phyloP scores from a whole-genome alignment of 2,888 invertebrate genomes.

The Oscheius sp. region DNA sequence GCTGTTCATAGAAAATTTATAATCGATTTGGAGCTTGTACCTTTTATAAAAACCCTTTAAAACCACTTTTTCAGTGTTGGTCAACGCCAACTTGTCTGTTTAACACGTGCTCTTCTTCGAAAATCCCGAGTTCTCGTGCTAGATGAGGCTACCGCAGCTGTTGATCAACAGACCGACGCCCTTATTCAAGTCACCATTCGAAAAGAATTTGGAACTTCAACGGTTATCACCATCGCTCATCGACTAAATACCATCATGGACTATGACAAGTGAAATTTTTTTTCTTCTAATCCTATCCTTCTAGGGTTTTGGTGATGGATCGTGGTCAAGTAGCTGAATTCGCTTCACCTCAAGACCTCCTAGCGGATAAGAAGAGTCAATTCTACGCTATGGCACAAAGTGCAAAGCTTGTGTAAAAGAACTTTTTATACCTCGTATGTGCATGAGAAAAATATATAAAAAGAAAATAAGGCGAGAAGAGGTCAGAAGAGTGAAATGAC shows the following conservation, averaged over 20 bases:
- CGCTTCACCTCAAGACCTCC: constrained; percentile 51
- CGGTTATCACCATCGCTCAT: constrained; percentile 58
- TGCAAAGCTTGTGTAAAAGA: constrained; percentile 51
- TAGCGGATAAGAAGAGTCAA: constrained; percentile 48
- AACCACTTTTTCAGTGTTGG: constrained; percentile 71
- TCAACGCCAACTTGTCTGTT: constrained; percentile 73
- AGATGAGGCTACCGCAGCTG: constrained; percentile 75
- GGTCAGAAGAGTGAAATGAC: constrained; percentile 9
- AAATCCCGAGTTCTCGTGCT: constrained; percentile 74
- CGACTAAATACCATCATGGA: constrained; percentile 58
- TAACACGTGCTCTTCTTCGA: constrained; percentile 72
- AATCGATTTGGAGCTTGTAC: no score
- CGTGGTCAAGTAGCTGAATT: constrained; percentile 52
- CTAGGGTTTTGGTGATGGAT: constrained; percentile 58
- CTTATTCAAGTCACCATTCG: constrained; percentile 73
- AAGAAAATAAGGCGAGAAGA: constrained; percentile 1
- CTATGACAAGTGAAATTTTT: constrained; percentile 43
- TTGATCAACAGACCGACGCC: constrained; percentile 75
- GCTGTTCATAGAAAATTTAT: no score
- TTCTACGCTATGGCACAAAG: constrained; percentile 57
- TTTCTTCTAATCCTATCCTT: constrained; percentile 4
- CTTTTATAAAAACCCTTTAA: neutral
- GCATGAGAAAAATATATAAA: constrained; percentile 11
- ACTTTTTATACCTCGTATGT: neutral
- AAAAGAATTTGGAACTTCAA: constrained; percentile 51